phyloP scores from a whole-genome alignment of 2,113 vertebrate species.

The Tyrannus savana region DNA sequence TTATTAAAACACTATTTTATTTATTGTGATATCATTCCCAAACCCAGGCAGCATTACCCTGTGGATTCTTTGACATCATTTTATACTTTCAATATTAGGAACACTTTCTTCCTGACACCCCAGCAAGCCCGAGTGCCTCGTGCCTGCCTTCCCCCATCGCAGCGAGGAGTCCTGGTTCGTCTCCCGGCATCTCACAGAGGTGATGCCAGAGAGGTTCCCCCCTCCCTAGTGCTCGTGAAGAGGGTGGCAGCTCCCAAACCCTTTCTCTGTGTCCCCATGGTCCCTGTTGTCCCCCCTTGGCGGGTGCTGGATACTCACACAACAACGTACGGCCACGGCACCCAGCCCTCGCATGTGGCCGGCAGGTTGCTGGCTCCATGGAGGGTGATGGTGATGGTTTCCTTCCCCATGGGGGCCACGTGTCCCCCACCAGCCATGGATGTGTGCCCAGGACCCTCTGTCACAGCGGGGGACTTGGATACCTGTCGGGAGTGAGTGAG shows the following conservation, averaged over 20 bases:
- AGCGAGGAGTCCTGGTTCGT: rapidly evolving
- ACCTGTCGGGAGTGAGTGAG: slow-evolving; percentile 18
- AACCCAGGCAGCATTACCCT: background rate
- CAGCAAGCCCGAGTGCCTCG: rapidly evolving
- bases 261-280: rapidly evolving
- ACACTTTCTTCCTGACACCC: background rate
- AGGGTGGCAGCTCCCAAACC: background rate
- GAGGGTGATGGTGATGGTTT: slow-evolving; percentile 55
- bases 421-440: background rate
- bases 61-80: background rate
- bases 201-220: too few relatives aligned
- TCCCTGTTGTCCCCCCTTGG: rapidly evolving
- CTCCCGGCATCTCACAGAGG: rapidly evolving
- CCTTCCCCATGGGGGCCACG: slow-evolving; percentile 55
- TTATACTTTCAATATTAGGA: background rate
- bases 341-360: background rate
- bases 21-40: background rate
- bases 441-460: background rate
- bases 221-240: background rate
- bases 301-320: slow-evolving; percentile 37
- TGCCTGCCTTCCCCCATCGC: background rate
- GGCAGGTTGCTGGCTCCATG: slow-evolving; percentile 68
- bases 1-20: slow-evolving; percentile 11
- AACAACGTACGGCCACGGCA: slow-evolving; percentile 28
- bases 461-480: background rate